Conservation (phyloP, 53 echinoderm and acorn worm genomes). For the Echinometra lucunter region DNA sequence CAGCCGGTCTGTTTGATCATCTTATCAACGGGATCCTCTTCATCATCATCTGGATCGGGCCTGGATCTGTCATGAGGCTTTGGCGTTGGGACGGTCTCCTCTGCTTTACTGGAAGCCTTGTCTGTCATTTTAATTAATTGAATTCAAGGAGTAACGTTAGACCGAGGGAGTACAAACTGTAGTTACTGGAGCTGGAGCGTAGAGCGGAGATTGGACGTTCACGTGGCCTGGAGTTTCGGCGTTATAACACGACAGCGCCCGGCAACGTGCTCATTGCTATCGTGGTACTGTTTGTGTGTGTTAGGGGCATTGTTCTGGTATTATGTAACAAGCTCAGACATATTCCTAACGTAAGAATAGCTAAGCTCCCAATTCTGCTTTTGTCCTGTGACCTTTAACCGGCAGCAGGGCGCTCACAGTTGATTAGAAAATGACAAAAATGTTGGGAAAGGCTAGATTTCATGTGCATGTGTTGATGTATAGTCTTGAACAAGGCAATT, state of each 20-base stretch:
- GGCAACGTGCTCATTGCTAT: not conserved
- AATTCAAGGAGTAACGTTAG: too few relatives aligned
- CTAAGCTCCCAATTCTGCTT: not conserved
- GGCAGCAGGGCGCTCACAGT: not conserved
- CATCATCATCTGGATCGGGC: constrained; percentile 76
- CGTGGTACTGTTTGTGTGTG: not conserved
- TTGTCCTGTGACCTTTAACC: not conserved
- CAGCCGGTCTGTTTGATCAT: constrained; percentile 96
- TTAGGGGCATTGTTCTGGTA: not conserved
- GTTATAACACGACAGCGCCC: not conserved
- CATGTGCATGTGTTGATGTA: not conserved
- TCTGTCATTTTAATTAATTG: constrained; percentile 34
- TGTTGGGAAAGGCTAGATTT: not conserved
- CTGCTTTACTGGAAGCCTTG: not conserved
- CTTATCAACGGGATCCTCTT: constrained; percentile 90
- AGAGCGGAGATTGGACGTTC: not conserved
- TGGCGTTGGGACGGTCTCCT: constrained; percentile 36
- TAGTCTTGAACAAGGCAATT: not conserved
- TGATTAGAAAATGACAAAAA: not conserved
- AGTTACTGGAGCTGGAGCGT: too few relatives aligned
- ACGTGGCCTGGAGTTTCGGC: not conserved
- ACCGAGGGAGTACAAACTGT: too few relatives aligned
- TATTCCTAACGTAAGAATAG: not conserved
- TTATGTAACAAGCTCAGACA: not conserved
- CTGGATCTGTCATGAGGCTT: constrained; percentile 69